Percentiles rank a stretch among this genome's conserved stretches.
Evolutionary conservation across 2,113 vertebrate species (phyloP).

Genomic region (Amblyopsis rosae): DNA sequence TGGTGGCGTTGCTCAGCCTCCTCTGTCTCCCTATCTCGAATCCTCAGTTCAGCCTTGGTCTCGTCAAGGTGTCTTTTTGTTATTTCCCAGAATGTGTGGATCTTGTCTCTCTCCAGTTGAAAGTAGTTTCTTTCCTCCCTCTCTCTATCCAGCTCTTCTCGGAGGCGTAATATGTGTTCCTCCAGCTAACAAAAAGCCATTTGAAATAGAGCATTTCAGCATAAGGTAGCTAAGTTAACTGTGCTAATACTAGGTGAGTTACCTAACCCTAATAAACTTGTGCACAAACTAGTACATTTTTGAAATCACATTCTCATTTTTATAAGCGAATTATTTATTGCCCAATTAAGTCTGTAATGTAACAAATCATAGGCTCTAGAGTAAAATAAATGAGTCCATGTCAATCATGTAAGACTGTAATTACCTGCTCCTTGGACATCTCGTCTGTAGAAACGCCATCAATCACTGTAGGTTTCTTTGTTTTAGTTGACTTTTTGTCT

Average conservation of each 20-base stretch:
- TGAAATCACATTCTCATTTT: too few relatives aligned
- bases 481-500: conserved; percentile 63
- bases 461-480: conserved; percentile 68
- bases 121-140: conserved; percentile 92
- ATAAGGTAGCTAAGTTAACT: background rate
- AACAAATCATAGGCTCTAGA: background rate
- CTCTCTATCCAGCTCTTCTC: conserved; percentile 88
- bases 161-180: conserved; percentile 78
- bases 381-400: background rate
- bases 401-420: background rate
- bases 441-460: conserved; percentile 80
- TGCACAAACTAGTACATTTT: too few relatives aligned
- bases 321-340: too few relatives aligned
- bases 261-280: background rate
- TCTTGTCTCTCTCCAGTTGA: conserved; percentile 88
- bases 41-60: conserved; percentile 79
- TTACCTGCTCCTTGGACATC: conserved; percentile 90
- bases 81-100: conserved; percentile 88
- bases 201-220: too few relatives aligned
- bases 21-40: conserved; percentile 84
- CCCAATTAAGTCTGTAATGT: background rate
- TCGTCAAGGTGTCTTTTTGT: conserved; percentile 84
- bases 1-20: conserved; percentile 86
- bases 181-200: conserved; percentile 77
- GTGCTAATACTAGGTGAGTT: background rate